These are phyloP conservation scores for Thecophora atra DNA, from an alignment of 2,888 invertebrate genomes.

Conservation along the genomic window DNA sequence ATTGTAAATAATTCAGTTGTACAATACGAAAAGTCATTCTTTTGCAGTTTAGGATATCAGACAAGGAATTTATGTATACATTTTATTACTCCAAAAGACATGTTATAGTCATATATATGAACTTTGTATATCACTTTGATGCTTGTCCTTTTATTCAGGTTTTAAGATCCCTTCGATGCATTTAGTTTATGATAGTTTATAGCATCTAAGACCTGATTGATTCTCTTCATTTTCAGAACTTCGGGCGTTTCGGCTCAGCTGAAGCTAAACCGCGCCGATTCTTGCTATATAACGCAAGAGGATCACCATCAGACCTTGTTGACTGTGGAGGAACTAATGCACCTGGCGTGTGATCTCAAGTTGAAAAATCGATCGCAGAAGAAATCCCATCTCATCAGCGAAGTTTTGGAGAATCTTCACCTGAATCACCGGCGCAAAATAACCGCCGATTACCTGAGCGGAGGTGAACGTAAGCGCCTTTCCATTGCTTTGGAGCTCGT, in stretches of 20 bases:
- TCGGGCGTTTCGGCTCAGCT: constrained; percentile 75
- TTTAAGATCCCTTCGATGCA: no score
- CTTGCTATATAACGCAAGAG: constrained; percentile 86
- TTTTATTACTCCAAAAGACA: no score
- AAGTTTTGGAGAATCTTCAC: constrained; percentile 62
- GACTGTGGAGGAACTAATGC: constrained; percentile 80
- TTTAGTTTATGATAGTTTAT: no score
- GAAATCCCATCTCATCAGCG: constrained; percentile 56
- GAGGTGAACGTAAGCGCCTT: constrained; percentile 82
- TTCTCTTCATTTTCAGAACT: constrained; percentile 67
- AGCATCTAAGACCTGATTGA: no score
- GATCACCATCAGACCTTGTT: constrained; percentile 78
- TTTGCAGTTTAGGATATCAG: no score
- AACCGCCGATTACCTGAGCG: constrained; percentile 71
- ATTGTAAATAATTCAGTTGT: no score
- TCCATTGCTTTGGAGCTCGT: constrained; percentile 85
- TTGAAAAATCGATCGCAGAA: constrained; percentile 63
- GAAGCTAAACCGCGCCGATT: constrained; percentile 76
- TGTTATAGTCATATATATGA: no score
- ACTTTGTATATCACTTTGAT: no score
- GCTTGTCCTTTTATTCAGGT: no score
- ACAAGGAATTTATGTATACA: no score
- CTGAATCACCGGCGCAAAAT: constrained; percentile 61
- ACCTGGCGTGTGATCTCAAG: constrained; percentile 80
- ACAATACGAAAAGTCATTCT: no score